phyloP scores from a whole-genome alignment of 2,888 invertebrate species.

The Eustalomyia histrio region DNA sequence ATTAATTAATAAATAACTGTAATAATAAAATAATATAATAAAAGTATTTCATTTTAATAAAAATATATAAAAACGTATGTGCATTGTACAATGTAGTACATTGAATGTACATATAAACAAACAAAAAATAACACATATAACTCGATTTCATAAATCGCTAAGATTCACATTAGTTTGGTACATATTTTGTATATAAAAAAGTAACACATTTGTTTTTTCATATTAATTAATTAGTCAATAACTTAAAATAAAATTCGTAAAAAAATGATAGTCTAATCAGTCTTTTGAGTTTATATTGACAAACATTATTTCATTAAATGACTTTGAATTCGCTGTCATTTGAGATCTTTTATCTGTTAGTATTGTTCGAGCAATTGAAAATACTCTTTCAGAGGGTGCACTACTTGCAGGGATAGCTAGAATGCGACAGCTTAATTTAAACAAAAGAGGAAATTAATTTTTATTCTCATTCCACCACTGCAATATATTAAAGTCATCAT shows the following conservation, averaged over 20 bases:
- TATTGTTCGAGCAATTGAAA: constrained; percentile 37
- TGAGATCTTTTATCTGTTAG: constrained; percentile 41
- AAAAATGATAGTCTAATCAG: neutral
- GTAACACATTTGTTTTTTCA: too few species aligned
- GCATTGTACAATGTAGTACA: too few species aligned
- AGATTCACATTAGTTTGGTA: too few species aligned
- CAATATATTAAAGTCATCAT: constrained; percentile 48
- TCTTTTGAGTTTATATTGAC: constrained; percentile 32
- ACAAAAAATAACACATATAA: too few species aligned
- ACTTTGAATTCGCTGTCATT: constrained; percentile 21
- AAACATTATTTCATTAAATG: constrained; percentile 36
- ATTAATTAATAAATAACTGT: constrained; percentile 14
- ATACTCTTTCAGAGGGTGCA: constrained; percentile 41
- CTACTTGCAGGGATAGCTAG: constrained; percentile 45
- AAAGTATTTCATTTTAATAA: constrained; percentile 16
- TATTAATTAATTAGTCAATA: too few species aligned
- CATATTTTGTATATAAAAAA: too few species aligned
- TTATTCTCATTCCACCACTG: constrained; percentile 40
- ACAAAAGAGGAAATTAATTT: constrained; percentile 46
- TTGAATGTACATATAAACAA: too few species aligned
- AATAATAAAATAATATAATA: constrained; percentile 1
- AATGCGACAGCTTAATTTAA: constrained; percentile 39
- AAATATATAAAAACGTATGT: constrained; percentile 4
- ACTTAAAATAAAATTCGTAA: too few species aligned
- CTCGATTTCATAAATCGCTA: too few species aligned